These are phyloP conservation scores for Jordanella pulchra DNA, from an alignment of 2,797 vertebrate genomes.

Conservation along the genomic window DNA sequence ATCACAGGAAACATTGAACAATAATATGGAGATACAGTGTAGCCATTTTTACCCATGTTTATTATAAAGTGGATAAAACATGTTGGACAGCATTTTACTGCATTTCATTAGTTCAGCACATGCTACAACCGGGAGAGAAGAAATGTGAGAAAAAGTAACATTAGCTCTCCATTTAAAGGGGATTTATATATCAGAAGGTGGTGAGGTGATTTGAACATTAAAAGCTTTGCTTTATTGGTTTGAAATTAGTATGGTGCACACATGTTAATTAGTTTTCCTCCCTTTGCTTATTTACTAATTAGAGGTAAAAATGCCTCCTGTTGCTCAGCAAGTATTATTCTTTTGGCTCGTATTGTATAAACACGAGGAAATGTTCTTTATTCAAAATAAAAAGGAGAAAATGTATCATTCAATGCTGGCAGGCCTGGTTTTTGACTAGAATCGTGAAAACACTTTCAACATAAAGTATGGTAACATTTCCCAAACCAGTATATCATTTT, in stretches of 20 bases:
- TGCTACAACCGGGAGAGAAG: background rate
- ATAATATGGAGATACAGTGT: background rate
- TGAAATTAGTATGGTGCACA: conserved; percentile 5
- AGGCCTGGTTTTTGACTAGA: background rate
- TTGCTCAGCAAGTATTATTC: background rate
- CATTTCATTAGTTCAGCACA: background rate
- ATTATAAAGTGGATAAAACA: background rate
- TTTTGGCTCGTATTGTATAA: conserved; percentile 4
- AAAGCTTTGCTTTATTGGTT: conserved; percentile 7
- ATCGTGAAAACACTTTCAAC: background rate
- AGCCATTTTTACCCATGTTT: background rate
- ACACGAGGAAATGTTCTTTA: background rate
- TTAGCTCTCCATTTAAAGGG: conserved; percentile 1
- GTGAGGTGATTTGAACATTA: conserved; percentile 11
- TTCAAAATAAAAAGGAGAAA: background rate
- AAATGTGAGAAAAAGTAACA: conserved; percentile 5
- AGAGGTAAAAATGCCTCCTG: conserved; percentile 6
- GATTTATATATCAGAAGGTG: conserved; percentile 14
- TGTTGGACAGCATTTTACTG: background rate
- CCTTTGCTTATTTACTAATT: conserved; percentile 20
- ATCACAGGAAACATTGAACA: background rate
- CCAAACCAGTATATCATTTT: background rate
- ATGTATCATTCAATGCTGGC: background rate
- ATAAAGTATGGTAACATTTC: background rate
- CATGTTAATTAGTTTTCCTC: conserved; percentile 12